phyloP scores from a whole-genome alignment of 2,113 vertebrate species.

The Maccullochella peelii region DNA sequence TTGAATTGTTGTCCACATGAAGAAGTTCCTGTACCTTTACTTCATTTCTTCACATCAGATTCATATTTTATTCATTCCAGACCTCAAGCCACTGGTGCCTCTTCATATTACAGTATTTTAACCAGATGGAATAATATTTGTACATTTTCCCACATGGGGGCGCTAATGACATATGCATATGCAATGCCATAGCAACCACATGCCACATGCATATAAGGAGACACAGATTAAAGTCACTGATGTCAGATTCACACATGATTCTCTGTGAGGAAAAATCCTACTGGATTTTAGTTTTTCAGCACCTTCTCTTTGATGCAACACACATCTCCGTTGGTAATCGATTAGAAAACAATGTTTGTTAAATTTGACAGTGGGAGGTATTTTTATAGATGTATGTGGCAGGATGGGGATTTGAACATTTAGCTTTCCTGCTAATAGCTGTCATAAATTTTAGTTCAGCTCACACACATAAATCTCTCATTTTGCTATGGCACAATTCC shows the following conservation, averaged over 20 bases:
- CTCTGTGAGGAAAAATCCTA: slow-evolving; percentile 1
- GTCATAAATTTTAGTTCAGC: neutral
- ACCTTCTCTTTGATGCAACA: neutral
- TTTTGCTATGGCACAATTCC: neutral
- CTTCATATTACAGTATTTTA: neutral
- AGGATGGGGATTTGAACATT: neutral
- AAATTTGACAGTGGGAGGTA: neutral
- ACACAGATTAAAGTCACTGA: slow-evolving; percentile 12
- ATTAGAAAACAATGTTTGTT: neutral
- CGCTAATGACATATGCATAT: too few relatives aligned
- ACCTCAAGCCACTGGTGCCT: slow-evolving; percentile 2
- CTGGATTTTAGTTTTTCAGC: slow-evolving; percentile 17
- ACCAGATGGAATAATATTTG: neutral
- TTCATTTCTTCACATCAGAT: neutral
- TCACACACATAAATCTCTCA: neutral
- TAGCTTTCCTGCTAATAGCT: neutral
- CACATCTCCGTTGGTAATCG: neutral
- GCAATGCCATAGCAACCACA: slow-evolving; percentile 48
- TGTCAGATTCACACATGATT: slow-evolving; percentile 36
- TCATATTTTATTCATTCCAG: slow-evolving; percentile 3
- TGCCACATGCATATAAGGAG: slow-evolving; percentile 23
- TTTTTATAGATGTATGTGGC: neutral
- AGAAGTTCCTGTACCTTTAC: neutral
- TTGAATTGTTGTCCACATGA: neutral
- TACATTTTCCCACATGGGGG: slow-evolving; percentile 46